phyloP scores from a whole-genome alignment of 2,113 vertebrate species.

The Suncus etruscus region DNA sequence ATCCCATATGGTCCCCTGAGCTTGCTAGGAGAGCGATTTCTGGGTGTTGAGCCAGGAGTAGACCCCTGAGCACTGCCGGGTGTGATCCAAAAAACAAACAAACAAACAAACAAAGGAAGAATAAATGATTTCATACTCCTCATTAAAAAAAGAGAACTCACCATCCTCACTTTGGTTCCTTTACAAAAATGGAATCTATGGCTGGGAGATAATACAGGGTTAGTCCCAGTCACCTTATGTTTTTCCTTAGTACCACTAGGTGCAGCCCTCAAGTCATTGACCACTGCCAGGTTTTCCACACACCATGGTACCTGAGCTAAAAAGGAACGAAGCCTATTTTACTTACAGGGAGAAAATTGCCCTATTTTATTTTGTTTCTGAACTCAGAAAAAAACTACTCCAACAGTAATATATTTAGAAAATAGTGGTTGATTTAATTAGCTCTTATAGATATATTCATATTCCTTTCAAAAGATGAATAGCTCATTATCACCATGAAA shows the following conservation, averaged over 20 bases:
- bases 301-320: no score
- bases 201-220: no score
- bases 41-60: no score
- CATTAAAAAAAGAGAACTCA: background rate
- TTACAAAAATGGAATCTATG: constrained; percentile 29
- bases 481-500: background rate
- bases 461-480: background rate
- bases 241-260: no score
- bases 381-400: background rate
- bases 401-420: constrained; percentile 57
- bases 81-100: no score
- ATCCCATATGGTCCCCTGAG: no score
- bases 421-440: constrained; percentile 51
- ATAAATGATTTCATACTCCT: constrained; percentile 20
- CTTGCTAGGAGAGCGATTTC: no score
- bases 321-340: background rate
- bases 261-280: no score
- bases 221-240: no score
- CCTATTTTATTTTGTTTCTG: background rate
- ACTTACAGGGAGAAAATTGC: background rate
- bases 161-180: background rate
- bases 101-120: background rate
- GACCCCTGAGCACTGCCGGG: no score
- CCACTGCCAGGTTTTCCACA: no score
- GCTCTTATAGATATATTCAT: constrained; percentile 15